phyloP scores from a whole-genome alignment of 1,140 invertebrate genomes.

The Drosophila trapezifrons region DNA sequence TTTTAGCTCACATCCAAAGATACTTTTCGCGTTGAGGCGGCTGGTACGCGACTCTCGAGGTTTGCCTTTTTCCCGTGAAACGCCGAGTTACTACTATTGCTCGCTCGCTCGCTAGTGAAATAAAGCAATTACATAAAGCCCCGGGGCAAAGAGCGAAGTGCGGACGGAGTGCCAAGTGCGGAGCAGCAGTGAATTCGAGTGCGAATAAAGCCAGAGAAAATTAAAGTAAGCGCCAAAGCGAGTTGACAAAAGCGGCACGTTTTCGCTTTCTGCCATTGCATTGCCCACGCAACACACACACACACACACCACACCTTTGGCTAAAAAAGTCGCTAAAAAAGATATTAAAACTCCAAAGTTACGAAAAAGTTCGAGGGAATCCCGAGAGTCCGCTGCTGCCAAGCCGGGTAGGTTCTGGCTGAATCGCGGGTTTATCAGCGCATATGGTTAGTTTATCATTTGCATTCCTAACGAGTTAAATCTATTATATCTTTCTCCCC shows the following conservation, averaged over 20 bases:
- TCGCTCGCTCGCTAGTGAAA: constrained; percentile 31
- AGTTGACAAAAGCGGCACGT: constrained; percentile 75
- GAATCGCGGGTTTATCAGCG: constrained; percentile 37
- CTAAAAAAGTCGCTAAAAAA: constrained; percentile 42
- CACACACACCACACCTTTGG: constrained; percentile 20
- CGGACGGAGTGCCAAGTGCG: not conserved
- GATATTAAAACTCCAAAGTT: not conserved
- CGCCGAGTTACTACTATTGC: constrained; percentile 19
- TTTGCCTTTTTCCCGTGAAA: constrained; percentile 16
- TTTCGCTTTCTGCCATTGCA: constrained; percentile 70
- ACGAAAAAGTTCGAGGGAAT: not conserved
- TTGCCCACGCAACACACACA: constrained; percentile 44
- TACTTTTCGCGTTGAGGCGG: constrained; percentile 70
- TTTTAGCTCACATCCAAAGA: constrained; percentile 53
- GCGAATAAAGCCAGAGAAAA: constrained; percentile 41
- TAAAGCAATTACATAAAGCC: constrained; percentile 49
- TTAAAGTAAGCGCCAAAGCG: constrained; percentile 60
- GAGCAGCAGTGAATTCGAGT: constrained; percentile 26
- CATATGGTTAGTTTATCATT: constrained; percentile 60
- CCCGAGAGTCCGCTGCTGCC: constrained; percentile 7
- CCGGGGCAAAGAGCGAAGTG: constrained; percentile 36
- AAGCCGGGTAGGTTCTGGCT: constrained; percentile 38
- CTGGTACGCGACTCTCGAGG: constrained; percentile 49
- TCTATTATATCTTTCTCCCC: constrained; percentile 7
- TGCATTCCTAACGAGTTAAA: constrained; percentile 22